Evolutionary conservation across 2,113 vertebrate genomes (phyloP).

Genomic region (Grammomys surdaster): DNA sequence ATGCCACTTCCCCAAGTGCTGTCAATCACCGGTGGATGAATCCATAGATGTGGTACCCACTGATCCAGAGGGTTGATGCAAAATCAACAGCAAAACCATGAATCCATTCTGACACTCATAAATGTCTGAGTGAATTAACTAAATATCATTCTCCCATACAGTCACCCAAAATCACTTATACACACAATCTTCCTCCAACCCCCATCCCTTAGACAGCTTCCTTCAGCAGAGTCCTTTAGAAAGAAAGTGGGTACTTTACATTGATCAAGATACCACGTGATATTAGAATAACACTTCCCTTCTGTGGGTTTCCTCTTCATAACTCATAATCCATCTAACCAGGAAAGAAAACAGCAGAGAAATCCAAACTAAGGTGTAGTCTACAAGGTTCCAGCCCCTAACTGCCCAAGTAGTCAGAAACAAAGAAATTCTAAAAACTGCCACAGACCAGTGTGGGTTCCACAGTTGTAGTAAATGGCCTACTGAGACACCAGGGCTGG

Average conservation of each 20-base stretch:
- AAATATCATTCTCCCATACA: background rate
- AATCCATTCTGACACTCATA: background rate
- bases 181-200: background rate
- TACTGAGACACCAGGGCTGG: rapidly evolving
- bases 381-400: background rate
- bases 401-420: background rate
- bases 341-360: background rate
- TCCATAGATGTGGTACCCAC: background rate
- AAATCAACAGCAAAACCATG: background rate
- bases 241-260: background rate
- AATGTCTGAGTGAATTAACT: background rate
- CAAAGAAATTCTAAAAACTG: background rate
- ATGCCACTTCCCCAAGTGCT: background rate
- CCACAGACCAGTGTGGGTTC: background rate
- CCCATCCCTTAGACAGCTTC: background rate
- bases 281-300: background rate
- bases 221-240: background rate
- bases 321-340: background rate
- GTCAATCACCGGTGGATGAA: background rate
- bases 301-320: background rate
- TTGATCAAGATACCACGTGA: background rate
- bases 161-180: background rate
- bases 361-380: background rate
- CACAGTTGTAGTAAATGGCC: background rate
- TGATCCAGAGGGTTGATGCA: background rate